These are phyloP conservation scores for Ormyrus thymus DNA, from an alignment of 2,888 invertebrate genomes.

Conservation along the genomic window DNA sequence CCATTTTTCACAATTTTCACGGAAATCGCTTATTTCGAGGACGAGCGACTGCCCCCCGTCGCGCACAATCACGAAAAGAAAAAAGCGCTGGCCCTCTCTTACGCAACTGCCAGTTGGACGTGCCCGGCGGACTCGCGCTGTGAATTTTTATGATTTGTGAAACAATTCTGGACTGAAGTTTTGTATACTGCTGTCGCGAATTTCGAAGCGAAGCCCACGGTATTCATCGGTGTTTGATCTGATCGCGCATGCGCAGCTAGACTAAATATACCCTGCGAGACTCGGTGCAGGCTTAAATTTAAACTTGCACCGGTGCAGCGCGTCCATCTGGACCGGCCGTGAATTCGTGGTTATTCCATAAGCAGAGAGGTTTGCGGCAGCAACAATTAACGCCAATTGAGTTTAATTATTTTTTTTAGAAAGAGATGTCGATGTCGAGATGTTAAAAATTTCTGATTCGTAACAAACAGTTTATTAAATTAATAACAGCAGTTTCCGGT, in stretches of 20 bases:
- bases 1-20: conserved; percentile 58
- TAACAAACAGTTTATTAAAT: conserved; percentile 2
- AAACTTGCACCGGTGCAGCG: conserved; percentile 58
- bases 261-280: conserved; percentile 73
- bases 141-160: too few relatives aligned
- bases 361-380: not conserved
- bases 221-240: conserved; percentile 66
- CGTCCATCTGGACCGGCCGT: conserved; percentile 40
- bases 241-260: conserved; percentile 71
- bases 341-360: conserved; percentile 48
- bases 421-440: not conserved
- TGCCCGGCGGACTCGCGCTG: too few relatives aligned
- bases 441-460: not conserved
- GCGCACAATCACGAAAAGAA: too few relatives aligned
- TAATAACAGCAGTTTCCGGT: not conserved
- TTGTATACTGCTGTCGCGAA: conserved; percentile 59
- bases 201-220: conserved; percentile 63
- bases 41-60: too few relatives aligned
- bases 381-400: not conserved
- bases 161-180: conserved; percentile 41
- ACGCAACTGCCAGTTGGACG: too few relatives aligned
- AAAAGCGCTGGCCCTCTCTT: too few relatives aligned
- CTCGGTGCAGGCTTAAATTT: conserved; percentile 68
- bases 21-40: not conserved
- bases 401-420: not conserved